phyloP scores from a whole-genome alignment of 1,140 invertebrate species.

The Aporrectodea caliginosa region DNA sequence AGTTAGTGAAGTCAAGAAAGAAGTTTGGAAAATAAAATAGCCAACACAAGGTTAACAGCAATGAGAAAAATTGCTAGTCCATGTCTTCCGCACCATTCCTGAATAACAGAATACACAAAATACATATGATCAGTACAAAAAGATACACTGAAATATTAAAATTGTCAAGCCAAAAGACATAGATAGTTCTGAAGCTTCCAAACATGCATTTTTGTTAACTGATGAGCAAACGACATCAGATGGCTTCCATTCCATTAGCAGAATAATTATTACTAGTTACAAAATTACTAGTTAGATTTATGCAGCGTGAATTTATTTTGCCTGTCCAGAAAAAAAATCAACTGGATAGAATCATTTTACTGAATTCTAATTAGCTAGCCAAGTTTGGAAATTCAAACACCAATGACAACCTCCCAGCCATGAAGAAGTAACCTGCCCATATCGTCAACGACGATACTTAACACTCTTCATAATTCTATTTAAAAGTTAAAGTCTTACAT shows the following conservation, averaged over 20 bases:
- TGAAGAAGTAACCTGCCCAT: too few relatives aligned
- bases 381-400: too few relatives aligned
- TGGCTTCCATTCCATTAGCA: neutral
- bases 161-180: neutral
- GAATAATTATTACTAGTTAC: neutral
- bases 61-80: neutral
- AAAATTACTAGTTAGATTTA: neutral
- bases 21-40: neutral
- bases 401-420: too few relatives aligned
- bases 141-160: neutral
- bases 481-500: too few relatives aligned
- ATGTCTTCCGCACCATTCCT: neutral
- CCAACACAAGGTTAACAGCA: neutral
- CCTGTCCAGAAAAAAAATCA: too few relatives aligned
- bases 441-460: too few relatives aligned
- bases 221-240: neutral
- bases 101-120: neutral
- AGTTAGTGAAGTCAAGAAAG: too few relatives aligned
- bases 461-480: too few relatives aligned
- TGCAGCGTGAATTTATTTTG: too few relatives aligned
- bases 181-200: neutral
- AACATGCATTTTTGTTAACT: neutral
- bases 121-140: too few relatives aligned
- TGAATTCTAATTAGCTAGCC: too few relatives aligned
- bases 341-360: too few relatives aligned